Evolutionary conservation across 2,113 vertebrate genomes (phyloP).

Genomic region (Ovibos moschatus): DNA sequence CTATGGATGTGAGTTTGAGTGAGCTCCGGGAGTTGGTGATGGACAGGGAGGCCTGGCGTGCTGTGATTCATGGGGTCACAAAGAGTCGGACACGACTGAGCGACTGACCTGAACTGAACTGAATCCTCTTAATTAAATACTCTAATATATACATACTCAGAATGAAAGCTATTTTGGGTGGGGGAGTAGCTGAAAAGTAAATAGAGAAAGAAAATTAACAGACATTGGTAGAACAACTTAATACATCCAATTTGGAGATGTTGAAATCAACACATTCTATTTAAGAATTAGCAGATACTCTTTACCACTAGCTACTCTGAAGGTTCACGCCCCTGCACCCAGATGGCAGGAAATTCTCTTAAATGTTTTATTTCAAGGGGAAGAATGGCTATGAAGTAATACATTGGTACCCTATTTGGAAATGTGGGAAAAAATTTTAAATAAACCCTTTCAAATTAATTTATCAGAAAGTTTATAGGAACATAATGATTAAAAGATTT

Average conservation of each 20-base stretch:
- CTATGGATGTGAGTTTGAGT: too few relatives aligned
- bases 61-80: too few relatives aligned
- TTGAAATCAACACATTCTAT: not conserved
- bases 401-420: not conserved
- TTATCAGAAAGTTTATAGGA: not conserved
- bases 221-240: not conserved
- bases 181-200: not conserved
- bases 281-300: not conserved
- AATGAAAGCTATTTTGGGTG: not conserved
- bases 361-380: not conserved
- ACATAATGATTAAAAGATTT: not conserved
- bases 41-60: too few relatives aligned
- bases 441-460: not conserved
- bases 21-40: too few relatives aligned
- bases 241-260: not conserved
- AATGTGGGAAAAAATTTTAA: not conserved
- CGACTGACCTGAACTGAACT: too few relatives aligned
- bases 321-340: not conserved
- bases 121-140: not conserved
- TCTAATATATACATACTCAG: not conserved
- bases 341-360: not conserved
- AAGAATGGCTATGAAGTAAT: not conserved
- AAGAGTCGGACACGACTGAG: too few relatives aligned
- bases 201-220: conserved; percentile 26
- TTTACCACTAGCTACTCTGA: not conserved